Base-by-base conservation (phyloP, 2,888 invertebrate genomes). In the Dynastes hyllus region DNA sequence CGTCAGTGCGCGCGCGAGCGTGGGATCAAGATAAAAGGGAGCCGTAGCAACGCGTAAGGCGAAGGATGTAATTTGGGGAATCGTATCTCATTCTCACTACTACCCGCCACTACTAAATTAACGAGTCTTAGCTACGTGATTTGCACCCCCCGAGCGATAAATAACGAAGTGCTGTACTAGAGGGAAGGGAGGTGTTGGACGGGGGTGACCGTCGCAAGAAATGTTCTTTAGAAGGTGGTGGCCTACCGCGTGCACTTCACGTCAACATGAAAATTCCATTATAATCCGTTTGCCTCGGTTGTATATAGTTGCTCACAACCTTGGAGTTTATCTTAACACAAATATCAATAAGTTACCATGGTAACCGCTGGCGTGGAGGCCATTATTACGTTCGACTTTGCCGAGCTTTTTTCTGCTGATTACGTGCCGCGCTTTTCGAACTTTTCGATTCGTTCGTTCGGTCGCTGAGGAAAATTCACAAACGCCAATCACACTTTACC, bases 251-350 rank as follows among this genome's bases (percentile, higher is more conserved):
- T 80, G 78, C 81, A 78, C 80, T 81, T 77, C 73, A 79, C 80
- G 78, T 83, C 83, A 84, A 86, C 86, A 86, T 82, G 86, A 84
- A 84, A 86, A 85, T 84, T 83, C 86, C 85, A 86, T 85, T 85
- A 86, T 84, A 84, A 84, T 83, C 84, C 83, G 80, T 84, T 83
- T 83, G 80, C 80, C 81, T 79, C 81, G 81, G 40, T 13, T 69
- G 55, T 58, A 58, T 22, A 58, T 16, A 22, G 16, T 16, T 22
- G 22, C 51, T 29, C 81, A 81, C 81, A 70, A 80, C 77, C 79
- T 69, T 45, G 66, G 80, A 81, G 82, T 79, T 84, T 82, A 82
- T 82, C 82, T 83, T 82, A 84, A 83, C 83, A 82, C 82, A 84
- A 83, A 85, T 85, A 84, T 84, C 84, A 84, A 85, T 84, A 84